These are phyloP conservation scores for Hystrix brachyura DNA, from an alignment of 2,113 vertebrate genomes.

Conservation along the genomic window DNA sequence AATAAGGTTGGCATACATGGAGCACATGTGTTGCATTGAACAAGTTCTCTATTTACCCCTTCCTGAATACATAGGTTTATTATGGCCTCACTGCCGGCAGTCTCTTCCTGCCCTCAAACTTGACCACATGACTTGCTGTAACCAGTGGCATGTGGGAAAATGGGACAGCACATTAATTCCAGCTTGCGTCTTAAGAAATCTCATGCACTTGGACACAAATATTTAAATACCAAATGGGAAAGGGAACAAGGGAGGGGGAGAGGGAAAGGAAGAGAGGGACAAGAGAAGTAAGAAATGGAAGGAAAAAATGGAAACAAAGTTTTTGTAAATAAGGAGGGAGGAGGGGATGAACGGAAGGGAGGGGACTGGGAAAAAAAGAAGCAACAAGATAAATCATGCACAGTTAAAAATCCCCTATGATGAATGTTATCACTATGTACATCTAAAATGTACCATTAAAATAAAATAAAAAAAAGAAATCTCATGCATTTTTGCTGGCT, in stretches of 20 bases:
- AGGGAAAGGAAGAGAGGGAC: no score
- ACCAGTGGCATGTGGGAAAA: not conserved
- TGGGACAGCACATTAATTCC: not conserved
- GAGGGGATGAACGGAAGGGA: no score
- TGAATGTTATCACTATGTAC: no score
- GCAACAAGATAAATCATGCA: no score
- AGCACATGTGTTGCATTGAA: not conserved
- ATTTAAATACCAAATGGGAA: no score
- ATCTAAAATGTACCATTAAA: no score
- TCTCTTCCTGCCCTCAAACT: conserved; percentile 45
- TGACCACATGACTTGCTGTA: not conserved
- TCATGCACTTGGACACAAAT: not conserved
- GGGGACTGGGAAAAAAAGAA: no score
- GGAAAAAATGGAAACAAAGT: no score
- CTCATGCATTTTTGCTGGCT: not conserved
- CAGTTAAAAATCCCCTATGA: no score
- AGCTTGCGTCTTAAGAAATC: conserved; percentile 36
- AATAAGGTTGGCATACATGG: not conserved
- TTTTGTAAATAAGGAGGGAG: no score
- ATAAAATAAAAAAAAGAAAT: not conserved
- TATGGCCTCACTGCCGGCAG: not conserved
- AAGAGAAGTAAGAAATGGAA: no score
- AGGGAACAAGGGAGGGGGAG: no score
- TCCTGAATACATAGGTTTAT: conserved; percentile 20
- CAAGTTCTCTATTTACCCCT: not conserved